Evolutionary conservation across 2,888 invertebrate species (phyloP), one percentile per base, ranked within the genome.

Genomic region (Euproctis similis): DNA sequence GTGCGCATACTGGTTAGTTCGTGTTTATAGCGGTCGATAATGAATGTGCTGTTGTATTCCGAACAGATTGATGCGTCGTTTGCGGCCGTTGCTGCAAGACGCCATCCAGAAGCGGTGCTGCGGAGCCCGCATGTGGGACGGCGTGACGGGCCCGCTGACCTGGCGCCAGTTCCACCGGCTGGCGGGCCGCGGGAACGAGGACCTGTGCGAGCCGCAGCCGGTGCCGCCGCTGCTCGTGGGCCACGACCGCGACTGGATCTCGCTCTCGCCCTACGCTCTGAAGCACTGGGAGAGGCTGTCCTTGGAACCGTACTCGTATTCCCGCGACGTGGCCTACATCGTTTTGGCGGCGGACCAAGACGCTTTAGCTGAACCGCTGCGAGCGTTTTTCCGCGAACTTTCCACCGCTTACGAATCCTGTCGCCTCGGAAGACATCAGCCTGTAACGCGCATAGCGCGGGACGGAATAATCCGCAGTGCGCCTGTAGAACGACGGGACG

Each of bases 111-210:
- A 95, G 77, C 96, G 96, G 53, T 92, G 94, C 46, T 92, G 93
- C 54, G 91, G 92, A 24, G 90, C 90, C 23, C 88, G 95, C 46
- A 88, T 96, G 78, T 97, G 97, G 94, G 97, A 98, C 72, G 95
- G 96, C 29, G 96, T 99, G 21, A 92, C 95, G 42, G 99, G 99
- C 1, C 98, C 98, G 14, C 88, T 99, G 8, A 99, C 98, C 1
- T 99, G 98, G 98, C 89, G 97, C 29, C 96, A 98, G 72, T 98
- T 99, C 81, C 98, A 97, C 86, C 89, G 96, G 35, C 87, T 98
- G 36, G 97, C 97, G 20, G 97, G 97, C 5, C 87, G 97, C 64
- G 96, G 96, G 30, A 95, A 96, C 31, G 95, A 95, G 66, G 97
- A 97, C 68, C 92, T 96, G 42, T 97, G 96, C 80, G 97, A 97